A percentile compares a stretch with the other conserved stretches of the same genome.
These are phyloP conservation scores for Drosophila setifemur DNA, from an alignment of 1,140 invertebrate genomes.

Conservation along the genomic window DNA sequence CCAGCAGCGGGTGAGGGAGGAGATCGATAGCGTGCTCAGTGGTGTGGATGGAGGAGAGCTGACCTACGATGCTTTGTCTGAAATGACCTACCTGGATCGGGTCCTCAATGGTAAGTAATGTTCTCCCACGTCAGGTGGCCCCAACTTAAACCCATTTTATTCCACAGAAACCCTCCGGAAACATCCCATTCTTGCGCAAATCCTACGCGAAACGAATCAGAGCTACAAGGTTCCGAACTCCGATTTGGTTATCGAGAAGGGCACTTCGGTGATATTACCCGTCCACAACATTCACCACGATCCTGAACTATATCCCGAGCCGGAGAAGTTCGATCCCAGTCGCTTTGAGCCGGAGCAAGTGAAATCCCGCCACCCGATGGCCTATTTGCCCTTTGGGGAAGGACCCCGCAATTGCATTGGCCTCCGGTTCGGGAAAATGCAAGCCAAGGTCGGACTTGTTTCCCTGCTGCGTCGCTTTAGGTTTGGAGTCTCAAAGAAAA, in stretches of 20 bases:
- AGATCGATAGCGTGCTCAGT: conserved; percentile 78
- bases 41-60: conserved; percentile 39
- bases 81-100: conserved; percentile 77
- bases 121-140: too few species aligned
- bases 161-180: conserved; percentile 82
- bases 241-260: conserved; percentile 82
- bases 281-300: conserved; percentile 85
- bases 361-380: conserved; percentile 82
- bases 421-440: conserved; percentile 83
- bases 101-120: conserved; percentile 72
- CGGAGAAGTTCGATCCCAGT: conserved; percentile 85
- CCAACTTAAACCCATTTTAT: too few species aligned
- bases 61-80: conserved; percentile 70
- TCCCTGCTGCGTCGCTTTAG: conserved; percentile 82
- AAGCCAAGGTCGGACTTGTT: conserved; percentile 83
- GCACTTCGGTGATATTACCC: conserved; percentile 84
- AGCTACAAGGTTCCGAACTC: conserved; percentile 83
- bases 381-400: conserved; percentile 88
- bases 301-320: conserved; percentile 84
- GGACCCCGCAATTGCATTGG: conserved; percentile 88
- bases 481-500: conserved; percentile 48
- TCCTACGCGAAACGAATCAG: conserved; percentile 82
- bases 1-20: conserved; percentile 83
- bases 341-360: conserved; percentile 83
- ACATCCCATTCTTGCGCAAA: conserved; percentile 82